phyloP scores from a whole-genome alignment of 2,888 invertebrate species.

The Trichogramma dendrolimi region DNA sequence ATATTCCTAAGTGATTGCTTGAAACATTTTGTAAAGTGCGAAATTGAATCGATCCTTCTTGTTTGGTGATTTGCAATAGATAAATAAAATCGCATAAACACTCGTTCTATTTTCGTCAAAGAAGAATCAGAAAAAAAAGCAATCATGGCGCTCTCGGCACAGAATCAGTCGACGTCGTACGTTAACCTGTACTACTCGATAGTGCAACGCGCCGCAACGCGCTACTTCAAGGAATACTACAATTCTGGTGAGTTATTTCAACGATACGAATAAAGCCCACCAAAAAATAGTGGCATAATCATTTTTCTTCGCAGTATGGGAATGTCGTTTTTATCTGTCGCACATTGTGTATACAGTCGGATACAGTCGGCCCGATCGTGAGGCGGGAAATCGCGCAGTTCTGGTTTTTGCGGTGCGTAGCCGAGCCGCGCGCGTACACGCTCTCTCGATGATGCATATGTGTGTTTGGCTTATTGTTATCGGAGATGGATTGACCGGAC shows the following conservation, averaged over 20 bases:
- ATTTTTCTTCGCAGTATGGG: not conserved
- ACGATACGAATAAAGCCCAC: not conserved
- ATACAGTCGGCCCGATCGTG: too few species aligned
- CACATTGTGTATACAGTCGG: too few species aligned
- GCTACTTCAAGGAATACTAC: conserved; percentile 66
- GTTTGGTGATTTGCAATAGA: not conserved
- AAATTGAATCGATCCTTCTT: too few species aligned
- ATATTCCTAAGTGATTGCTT: too few species aligned
- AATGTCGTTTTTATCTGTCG: too few species aligned
- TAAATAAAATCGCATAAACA: conserved; percentile 14
- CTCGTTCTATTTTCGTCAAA: conserved; percentile 7
- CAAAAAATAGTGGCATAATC: not conserved
- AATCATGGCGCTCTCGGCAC: conserved; percentile 53
- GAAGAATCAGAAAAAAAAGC: conserved; percentile 33
- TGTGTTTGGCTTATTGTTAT: too few species aligned
- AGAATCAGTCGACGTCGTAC: conserved; percentile 60
- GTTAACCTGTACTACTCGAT: conserved; percentile 68
- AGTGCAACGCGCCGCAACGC: conserved; percentile 65
- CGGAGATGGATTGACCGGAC: too few species aligned
- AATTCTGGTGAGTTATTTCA: conserved; percentile 58
- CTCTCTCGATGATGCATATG: too few species aligned
- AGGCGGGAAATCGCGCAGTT: too few species aligned
- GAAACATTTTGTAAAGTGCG: too few species aligned
- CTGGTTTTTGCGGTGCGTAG: too few species aligned
- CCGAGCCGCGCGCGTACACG: too few species aligned